Evolutionary conservation across 2,113 vertebrate genomes (phyloP), one percentile per base, ranked within the genome.

Genomic region (Ochotona princeps): DNA sequence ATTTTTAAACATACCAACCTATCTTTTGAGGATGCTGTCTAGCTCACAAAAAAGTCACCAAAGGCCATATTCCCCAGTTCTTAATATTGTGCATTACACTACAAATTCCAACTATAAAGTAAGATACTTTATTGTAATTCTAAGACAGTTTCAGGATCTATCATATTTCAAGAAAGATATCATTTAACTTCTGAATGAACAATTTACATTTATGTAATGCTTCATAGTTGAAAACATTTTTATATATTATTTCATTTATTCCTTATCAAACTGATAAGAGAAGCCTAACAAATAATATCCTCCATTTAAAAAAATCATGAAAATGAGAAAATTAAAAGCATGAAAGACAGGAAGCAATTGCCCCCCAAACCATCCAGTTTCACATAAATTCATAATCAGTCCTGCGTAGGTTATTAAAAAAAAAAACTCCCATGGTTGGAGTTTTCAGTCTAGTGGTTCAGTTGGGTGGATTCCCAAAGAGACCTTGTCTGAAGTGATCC

Each of bases 311-410:
- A 86, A 95, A 92, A 18, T 17, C n/a, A 8, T 75, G 28, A 90
- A 94, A 85, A 83, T 75, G 49, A 85, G 89, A 87, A 0, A 30
- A 28, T 30, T 3, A 25, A 84, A 76, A 92, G 11, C 67, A 88
- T 67, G 65, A 84, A 95, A 91, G 49, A 32, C 92, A 90, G 69
- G n/a, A 89, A 87, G 61, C 83, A 90, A 67, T 81, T 74, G 88
- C 4, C 5, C 74, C 23, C 23, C 74, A 93, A 51, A 76, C 81
- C 44, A 72, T 26, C 94, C 0, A 90, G 57, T 38, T 51, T 9
- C 80, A 23, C 30, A 81, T 54, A 63, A 23, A 90, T 73, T 83
- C 80, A 76, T 67, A 74, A 2, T 79, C 38, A 44, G 38, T 44
- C 38, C 38, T 44, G 4, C 6, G 38, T 44, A 44, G 38, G 38